Evolutionary conservation across 2,797 vertebrate genomes (phyloP), one percentile per base, ranked within the genome.

Genomic region (Microcaecilia unicolor): DNA sequence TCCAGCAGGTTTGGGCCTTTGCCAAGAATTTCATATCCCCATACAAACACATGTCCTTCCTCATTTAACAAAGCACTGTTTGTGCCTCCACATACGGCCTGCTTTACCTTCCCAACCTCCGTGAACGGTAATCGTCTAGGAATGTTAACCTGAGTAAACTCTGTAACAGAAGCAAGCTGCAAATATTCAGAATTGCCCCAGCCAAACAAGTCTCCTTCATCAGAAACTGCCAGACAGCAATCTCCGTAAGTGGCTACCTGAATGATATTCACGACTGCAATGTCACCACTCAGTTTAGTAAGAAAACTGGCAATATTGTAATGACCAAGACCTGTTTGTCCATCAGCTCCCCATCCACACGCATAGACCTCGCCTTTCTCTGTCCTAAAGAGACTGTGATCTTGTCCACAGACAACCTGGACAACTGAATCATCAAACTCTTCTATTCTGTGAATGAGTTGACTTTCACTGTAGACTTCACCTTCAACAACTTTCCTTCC

Each of bases 141-240:
- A 26, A 86, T 65, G 10, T 77, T 94, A 36, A 98, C 83, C 96
- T 98, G 96, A 1, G 92, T 87, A 11, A 67, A 53, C 27, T 96
- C 86, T 0, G 91, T 92, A 49, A 93, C 68, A 0, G 79, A 81
- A 1, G 93, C 82, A 64, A 99, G 76, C 76, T 99, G 96, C 40
- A 85, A 70, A 70, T 99, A 99, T 23, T 99, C 96, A 0, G 95
- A 97, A 78, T 98, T 99, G 2, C 96, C 96, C 96, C 96, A 99
- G 0, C 93, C 95, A 7, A 83, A 98, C 40, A 98, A 45, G 0
- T 78, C 68, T 7, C 96, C 93, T 0, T 93, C 87, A 1, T 55
- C 60, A 1, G 85, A 94, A 45, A 98, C 87, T 0, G 95, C 96
- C 63, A 98, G 78, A 61, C 92, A 97, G 54, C 87, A 91, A 67